Conservation (phyloP, 2,797 vertebrate species). For the Eospalax fontanierii region DNA sequence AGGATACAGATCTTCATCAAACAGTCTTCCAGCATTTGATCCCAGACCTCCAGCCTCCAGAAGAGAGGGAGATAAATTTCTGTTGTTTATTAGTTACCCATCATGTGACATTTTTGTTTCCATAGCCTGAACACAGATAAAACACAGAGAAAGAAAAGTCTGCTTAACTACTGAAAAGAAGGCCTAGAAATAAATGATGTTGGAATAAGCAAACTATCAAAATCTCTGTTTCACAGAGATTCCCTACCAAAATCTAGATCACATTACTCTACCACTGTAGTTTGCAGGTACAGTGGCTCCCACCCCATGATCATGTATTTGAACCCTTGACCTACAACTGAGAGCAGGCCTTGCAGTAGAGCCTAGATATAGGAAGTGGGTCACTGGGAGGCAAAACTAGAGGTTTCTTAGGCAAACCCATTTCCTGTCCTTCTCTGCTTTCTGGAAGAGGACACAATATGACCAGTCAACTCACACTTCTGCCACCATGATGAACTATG, state of each 20-base stretch:
- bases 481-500: not conserved
- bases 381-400: not conserved
- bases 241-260: too few relatives aligned
- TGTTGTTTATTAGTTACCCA: not conserved
- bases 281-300: not conserved
- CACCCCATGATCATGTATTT: not conserved
- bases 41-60: not conserved
- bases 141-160: too few relatives aligned
- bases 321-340: not conserved
- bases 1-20: too few relatives aligned
- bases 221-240: accelerated
- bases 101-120: accelerated
- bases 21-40: not conserved
- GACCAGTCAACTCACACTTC: not conserved
- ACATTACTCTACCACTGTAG: too few relatives aligned
- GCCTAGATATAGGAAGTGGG: not conserved
- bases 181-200: accelerated
- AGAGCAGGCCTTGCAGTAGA: not conserved
- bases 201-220: accelerated
- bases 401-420: not conserved
- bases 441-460: not conserved
- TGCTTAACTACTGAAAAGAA: accelerated
- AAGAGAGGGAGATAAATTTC: not conserved
- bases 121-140: accelerated
- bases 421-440: not conserved